These are phyloP conservation scores for Siphamia tubifer DNA, from an alignment of 2,113 vertebrate genomes.

Conservation along the genomic window DNA sequence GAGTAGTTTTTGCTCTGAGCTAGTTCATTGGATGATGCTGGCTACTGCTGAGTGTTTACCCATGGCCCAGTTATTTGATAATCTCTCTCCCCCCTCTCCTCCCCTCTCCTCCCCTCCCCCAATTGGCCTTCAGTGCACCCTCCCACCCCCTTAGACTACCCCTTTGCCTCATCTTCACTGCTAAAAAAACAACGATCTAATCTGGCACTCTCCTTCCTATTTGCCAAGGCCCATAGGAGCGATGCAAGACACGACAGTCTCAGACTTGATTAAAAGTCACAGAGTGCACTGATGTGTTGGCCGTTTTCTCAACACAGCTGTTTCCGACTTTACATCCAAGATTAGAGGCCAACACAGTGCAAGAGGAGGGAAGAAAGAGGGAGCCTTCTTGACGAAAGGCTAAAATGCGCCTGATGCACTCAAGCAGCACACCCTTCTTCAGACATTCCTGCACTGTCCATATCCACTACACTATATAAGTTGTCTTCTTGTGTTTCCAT, in stretches of 20 bases:
- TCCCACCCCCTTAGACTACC: conserved; percentile 38
- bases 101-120: conserved; percentile 21
- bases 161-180: conserved; percentile 40
- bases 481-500: background rate
- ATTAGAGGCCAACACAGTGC: conserved; percentile 5
- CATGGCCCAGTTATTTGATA: conserved; percentile 79
- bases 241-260: conserved; percentile 24
- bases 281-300: conserved; percentile 2
- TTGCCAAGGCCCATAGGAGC: conserved; percentile 60
- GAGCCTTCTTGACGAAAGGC: background rate
- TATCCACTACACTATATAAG: background rate
- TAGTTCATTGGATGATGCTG: conserved; percentile 61
- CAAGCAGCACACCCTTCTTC: conserved; percentile 7
- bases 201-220: conserved; percentile 51
- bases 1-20: conserved; percentile 58
- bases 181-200: conserved; percentile 70
- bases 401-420: conserved; percentile 12
- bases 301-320: conserved; percentile 6
- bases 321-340: conserved; percentile 9
- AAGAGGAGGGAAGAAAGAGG: background rate
- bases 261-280: conserved; percentile 59
- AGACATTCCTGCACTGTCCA: background rate
- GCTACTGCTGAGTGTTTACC: conserved; percentile 68
- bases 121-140: conserved; percentile 61
- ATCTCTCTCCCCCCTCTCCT: conserved; percentile 34